Evolutionary conservation across 1,140 invertebrate genomes (phyloP).

Genomic region (Habropoda laboriosa): DNA sequence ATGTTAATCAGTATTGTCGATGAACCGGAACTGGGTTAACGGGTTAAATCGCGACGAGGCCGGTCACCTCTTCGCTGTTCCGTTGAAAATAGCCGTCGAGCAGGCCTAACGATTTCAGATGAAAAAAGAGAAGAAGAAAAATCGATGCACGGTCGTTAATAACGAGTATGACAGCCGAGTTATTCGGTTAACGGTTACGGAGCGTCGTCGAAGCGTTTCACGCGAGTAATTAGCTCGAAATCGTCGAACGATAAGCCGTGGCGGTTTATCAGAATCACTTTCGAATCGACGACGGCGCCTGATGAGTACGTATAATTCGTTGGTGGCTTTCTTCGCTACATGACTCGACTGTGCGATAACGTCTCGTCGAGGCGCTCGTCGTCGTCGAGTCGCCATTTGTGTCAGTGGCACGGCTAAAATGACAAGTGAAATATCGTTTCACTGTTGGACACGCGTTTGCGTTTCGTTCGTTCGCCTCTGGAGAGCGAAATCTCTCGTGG

Average conservation of each 20-base stretch:
- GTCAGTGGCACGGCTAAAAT: constrained; percentile 40
- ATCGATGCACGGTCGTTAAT: no score
- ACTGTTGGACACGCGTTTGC: neutral
- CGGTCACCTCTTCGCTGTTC: constrained; percentile 49
- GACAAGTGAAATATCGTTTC: constrained; percentile 30
- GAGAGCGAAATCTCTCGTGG: neutral
- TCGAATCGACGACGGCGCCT: constrained; percentile 37
- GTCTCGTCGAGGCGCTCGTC: neutral
- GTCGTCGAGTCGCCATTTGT: constrained; percentile 11
- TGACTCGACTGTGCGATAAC: constrained; percentile 9
- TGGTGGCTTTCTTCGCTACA: constrained; percentile 42
- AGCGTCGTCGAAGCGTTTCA: neutral
- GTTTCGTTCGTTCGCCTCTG: no score
- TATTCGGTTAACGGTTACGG: no score
- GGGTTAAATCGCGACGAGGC: constrained; percentile 57
- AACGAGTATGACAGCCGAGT: no score
- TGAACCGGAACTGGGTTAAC: constrained; percentile 64
- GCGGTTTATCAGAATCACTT: constrained; percentile 33
- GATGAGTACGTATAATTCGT: constrained; percentile 4
- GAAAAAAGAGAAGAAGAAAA: no score
- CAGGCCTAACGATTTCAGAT: neutral
- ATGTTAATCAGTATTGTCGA: constrained; percentile 70
- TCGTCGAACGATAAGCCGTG: neutral
- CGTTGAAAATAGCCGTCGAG: neutral
- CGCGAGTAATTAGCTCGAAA: neutral